phyloP scores from a whole-genome alignment of 2,113 vertebrate genomes.

The Pithys albifrons region DNA sequence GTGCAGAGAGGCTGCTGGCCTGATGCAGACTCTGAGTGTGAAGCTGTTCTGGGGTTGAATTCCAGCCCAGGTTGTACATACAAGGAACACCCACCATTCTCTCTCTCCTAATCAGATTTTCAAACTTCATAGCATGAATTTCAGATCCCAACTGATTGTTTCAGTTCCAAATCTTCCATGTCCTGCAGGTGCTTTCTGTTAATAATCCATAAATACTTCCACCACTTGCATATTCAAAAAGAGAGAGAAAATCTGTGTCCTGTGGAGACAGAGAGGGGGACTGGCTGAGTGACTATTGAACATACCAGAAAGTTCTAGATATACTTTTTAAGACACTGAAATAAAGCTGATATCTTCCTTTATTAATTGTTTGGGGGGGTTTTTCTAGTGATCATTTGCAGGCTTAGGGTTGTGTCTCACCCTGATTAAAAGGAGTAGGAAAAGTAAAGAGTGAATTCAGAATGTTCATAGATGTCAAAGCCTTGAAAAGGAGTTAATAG shows the following conservation, averaged over 20 bases:
- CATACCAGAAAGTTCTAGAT: background rate
- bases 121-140: background rate
- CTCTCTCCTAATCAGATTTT: background rate
- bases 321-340: background rate
- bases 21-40: background rate
- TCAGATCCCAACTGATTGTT: background rate
- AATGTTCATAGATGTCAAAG: background rate
- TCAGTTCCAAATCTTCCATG: background rate
- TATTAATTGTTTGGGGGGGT: background rate
- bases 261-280: background rate
- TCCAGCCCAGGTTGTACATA: background rate
- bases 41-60: background rate
- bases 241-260: background rate
- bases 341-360: background rate
- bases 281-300: background rate
- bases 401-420: background rate
- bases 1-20: background rate
- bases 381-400: background rate
- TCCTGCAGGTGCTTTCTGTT: background rate
- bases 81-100: background rate
- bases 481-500: background rate
- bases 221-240: background rate
- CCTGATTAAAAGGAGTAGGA: background rate
- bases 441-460: background rate
- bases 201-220: background rate